Conservation (phyloP, 2,797 vertebrate species). For the Sebastes oblongus region DNA sequence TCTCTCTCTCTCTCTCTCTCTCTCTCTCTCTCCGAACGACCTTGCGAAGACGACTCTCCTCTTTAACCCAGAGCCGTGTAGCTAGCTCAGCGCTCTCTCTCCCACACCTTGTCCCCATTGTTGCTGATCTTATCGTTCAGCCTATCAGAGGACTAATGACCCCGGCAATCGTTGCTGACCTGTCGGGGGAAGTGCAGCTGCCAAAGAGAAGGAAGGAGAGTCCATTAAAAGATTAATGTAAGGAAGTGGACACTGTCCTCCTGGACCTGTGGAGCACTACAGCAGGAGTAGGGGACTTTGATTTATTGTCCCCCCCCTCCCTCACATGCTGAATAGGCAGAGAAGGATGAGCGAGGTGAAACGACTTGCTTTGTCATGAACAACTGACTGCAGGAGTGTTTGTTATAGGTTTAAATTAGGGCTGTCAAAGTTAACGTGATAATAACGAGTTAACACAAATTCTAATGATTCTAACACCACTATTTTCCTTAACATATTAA, state of each 20-base stretch:
- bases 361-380: conserved; percentile 52
- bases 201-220: conserved; percentile 75
- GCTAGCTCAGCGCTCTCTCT: conserved; percentile 61
- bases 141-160: conserved; percentile 81
- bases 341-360: conserved; percentile 56
- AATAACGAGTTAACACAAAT: background rate
- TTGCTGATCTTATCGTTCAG: conserved; percentile 81
- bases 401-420: conserved; percentile 15
- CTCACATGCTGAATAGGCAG: conserved; percentile 70
- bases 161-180: conserved; percentile 77
- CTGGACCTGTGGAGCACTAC: conserved; percentile 76
- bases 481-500: background rate
- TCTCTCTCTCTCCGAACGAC: conserved; percentile 23
- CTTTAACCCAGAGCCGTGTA: conserved; percentile 55
- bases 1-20: background rate
- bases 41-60: conserved; percentile 43
- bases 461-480: background rate
- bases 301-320: conserved; percentile 67
- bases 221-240: conserved; percentile 87
- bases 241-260: conserved; percentile 82
- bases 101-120: conserved; percentile 71
- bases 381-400: conserved; percentile 27
- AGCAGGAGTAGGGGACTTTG: conserved; percentile 72
- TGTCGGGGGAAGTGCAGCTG: conserved; percentile 71
- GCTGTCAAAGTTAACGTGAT: background rate